These are phyloP conservation scores for Theretra japonica DNA, from an alignment of 2,888 invertebrate genomes.

Conservation along the genomic window DNA sequence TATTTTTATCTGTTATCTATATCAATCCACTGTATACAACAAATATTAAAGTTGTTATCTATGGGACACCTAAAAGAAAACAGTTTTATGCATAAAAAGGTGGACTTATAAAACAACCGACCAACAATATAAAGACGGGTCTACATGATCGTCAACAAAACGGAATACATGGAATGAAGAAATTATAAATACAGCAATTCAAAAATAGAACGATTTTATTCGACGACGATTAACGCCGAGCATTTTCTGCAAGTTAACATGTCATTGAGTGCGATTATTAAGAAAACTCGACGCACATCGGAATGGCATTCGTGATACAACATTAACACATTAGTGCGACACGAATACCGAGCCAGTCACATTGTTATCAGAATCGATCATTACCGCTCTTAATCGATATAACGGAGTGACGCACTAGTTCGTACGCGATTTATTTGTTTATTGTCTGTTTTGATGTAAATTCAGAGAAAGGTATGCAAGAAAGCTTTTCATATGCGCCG, in stretches of 20 bases:
- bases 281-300: constrained; percentile 3
- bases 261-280: constrained; percentile 16
- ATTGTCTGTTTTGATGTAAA: background rate
- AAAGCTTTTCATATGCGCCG: no score
- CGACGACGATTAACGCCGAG: background rate
- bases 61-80: no score
- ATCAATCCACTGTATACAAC: no score
- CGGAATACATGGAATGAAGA: background rate
- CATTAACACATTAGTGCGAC: constrained; percentile 38
- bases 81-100: no score
- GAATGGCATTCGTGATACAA: constrained; percentile 5
- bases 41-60: no score
- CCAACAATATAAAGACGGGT: background rate
- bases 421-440: background rate
- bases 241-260: constrained; percentile 13
- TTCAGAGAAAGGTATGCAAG: background rate
- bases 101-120: background rate
- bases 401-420: constrained; percentile 41
- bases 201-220: background rate
- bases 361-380: constrained; percentile 48
- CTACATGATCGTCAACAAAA: background rate
- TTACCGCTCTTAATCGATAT: constrained; percentile 53
- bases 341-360: constrained; percentile 43
- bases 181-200: background rate
- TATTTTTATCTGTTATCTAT: no score